Evolutionary conservation across 2,888 invertebrate species (phyloP).

Genomic region (Coleophora deauratella): DNA sequence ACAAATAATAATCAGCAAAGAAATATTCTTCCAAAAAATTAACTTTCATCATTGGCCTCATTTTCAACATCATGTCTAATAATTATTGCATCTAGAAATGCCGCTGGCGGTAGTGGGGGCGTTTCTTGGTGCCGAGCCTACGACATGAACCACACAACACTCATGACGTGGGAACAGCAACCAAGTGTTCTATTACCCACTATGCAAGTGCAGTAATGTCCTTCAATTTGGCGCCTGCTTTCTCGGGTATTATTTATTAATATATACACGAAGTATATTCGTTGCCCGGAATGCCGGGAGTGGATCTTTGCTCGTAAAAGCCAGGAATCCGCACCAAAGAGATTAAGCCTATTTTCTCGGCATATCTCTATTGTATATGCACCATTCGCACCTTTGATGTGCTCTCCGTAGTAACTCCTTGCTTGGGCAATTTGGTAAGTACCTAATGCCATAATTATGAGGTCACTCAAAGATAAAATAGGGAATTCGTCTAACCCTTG

Average conservation of each 20-base stretch:
- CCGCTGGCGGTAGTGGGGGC: too few species aligned
- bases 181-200: too few species aligned
- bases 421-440: too few species aligned
- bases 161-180: too few species aligned
- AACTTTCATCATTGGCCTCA: too few species aligned
- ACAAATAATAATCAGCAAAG: too few species aligned
- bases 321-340: not conserved
- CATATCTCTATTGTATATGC: not conserved
- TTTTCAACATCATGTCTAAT: too few species aligned
- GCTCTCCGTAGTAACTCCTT: not conserved
- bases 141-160: not conserved
- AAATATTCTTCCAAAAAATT: too few species aligned
- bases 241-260: too few species aligned
- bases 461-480: not conserved
- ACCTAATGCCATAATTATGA: not conserved
- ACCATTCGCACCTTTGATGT: not conserved
- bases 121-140: not conserved
- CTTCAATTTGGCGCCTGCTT: too few species aligned
- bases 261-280: not conserved
- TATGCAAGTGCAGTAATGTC: too few species aligned
- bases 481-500: not conserved
- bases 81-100: too few species aligned
- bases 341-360: not conserved
- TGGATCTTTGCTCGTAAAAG: not conserved
- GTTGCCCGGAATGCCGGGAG: not conserved